Base-by-base conservation (phyloP, 2,797 vertebrate genomes). In the Salarias fasciatus region DNA sequence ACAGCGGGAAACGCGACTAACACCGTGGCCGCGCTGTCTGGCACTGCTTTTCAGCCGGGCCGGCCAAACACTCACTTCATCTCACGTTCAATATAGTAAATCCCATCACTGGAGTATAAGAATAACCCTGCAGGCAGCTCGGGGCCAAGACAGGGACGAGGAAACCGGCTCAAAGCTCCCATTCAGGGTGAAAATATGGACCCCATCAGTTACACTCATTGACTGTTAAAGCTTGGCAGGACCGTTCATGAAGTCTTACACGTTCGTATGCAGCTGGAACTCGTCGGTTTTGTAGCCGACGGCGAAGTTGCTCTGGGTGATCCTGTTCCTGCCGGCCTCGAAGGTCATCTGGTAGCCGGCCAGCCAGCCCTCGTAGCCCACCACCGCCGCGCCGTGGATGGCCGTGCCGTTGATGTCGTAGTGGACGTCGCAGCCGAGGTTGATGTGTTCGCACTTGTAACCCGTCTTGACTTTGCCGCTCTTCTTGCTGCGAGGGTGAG, bases 231-330 rank as follows among this genome's bases (percentile, higher is more conserved):
- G 18, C 18, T 3, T 24, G 18, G 18, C 18, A 24, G 24, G 18
- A 24, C 18, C 3, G 18, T 18, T 24, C 18, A 3, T 24, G 18
- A 35, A 6, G 11, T 38, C 90, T 94, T 94, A 99, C 97, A 99
- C 97, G 4, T 99, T 99, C 0, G 96, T 99, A 69, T 99, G 97
- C 69, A 99, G 95, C 92, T 99, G 97, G 89, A 99, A 99, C 75
- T 99, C 97, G 0, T 98, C 95, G 0, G 96, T 97, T 91, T 97
- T 98, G 73, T 96, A 99, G 63, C 97, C 97, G 29, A 99, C 97
- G 0, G 96, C 96, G 2, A 99, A 99, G 91, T 99, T 99, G 93
- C 97, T 99, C 92, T 97, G 96, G 44, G 97, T 96, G 86, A 99
- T 87, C 70, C 94, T 90, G 56, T 97, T 98, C 90, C 97, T 96